Base-by-base conservation (phyloP, 2,113 vertebrate genomes). In the Smithornis capensis region DNA sequence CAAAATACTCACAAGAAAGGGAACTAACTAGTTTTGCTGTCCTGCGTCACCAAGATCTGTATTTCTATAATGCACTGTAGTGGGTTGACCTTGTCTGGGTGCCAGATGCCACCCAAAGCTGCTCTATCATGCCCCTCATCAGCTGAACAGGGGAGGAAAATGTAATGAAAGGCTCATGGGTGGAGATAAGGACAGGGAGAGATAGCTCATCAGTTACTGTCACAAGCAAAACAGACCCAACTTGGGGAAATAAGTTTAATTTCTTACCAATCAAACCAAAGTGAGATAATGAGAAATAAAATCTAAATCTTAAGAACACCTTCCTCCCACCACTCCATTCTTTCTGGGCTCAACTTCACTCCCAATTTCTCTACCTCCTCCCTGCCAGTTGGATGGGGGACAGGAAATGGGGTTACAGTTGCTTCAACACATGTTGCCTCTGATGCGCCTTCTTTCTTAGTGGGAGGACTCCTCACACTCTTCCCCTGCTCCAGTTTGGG, bases 271-370 rank as follows among this genome's bases (percentile, higher is more conserved):
- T 38, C 18, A 47, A 85, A 91, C 47, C 29, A 47, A n/a, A 24
- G 57, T 33, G 31, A 7, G 9, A 31, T 22, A 53, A 29, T 19
- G 7, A 67, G 21, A 67, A 73, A 40, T 38, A 38, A 38, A 90
- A 64, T 18, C 10, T 45, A 35, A 45, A 52, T 22, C 16, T 59
- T 45, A 45, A n/a, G 57, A 73, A 7, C 14, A 23, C 2, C n/a
- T 73, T 53, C 22, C 3, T 5, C 14, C 9, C 24, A 38, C 6
- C 6, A 1, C 4, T 73, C 14, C 0, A 0, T 50, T 65, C 12
- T 65, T 40, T 21, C n/a, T 37, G 37, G 19, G 12, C 12, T 79
- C 28, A 52, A 1, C 38, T 65, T 65, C 44, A 19, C 17, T 40
- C 21, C 21, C 17, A 42, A 2, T 31, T 27, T 52, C 7, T 38